Evolutionary conservation across 1,140 invertebrate species (phyloP), one percentile per base, ranked within the genome.

Genomic region (Ceratosolen fusciceps): DNA sequence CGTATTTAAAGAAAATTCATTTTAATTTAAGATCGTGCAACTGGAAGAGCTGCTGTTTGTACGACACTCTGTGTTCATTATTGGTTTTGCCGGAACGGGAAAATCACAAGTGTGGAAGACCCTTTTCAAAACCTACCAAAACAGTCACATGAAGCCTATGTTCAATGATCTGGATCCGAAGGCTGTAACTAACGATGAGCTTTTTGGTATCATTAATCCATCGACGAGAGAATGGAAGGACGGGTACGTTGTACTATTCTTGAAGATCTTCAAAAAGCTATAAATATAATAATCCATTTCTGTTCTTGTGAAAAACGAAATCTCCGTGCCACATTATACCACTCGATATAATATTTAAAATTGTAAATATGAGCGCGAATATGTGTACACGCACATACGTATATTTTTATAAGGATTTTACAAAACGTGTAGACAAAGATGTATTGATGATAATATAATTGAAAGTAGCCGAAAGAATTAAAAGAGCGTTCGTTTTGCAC

Each of bases 211-310:
- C 65, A 98, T 99, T 74, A 98, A 99, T 91, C 96, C 97, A 19
- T 91, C 96, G 0, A 99, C 98, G 0, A 92, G 97, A 84, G 98
- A 99, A 91, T 99, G 98, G 97, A 98, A 97, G 88, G 97, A 99
- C 89, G 97, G 97, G 87, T 90, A 78, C 4, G 49, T 16, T 8
- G 3, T 8, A 21, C 14, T 7, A 43, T 43, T 7, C 5, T 43
- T 43, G 12, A 43, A 43, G n/a, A n/a, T n/a, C n/a, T n/a, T n/a
- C n/a, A n/a, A n/a, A n/a, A n/a, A n/a, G n/a, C n/a, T n/a, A 43
- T 43, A 43, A 43, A 43, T 43, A 43, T 43, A 7, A 7, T 43
- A 43, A 43, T 43, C 12, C 5, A 7, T 43, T 43, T 43, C 12
- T 43, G 39, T 7, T 43, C 39, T 43, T 43, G 39, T 43, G 39